phyloP scores from a whole-genome alignment of 2,113 vertebrate genomes.

The Pseudopodoces humilis region DNA sequence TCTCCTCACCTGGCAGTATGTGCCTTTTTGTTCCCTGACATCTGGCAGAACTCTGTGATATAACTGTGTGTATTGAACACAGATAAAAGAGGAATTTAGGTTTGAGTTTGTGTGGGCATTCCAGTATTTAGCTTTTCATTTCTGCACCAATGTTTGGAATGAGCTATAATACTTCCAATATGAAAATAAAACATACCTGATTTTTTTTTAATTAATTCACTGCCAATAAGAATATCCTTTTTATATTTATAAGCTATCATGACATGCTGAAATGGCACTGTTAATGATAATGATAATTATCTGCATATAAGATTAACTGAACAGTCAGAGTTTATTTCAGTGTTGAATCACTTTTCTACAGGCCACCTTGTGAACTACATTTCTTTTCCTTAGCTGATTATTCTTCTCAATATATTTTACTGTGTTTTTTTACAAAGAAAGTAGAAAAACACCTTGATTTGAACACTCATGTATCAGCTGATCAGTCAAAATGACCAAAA shows the following conservation, averaged over 20 bases:
- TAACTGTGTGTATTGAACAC: neutral
- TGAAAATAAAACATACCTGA: neutral
- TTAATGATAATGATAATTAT: neutral
- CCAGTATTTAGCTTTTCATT: neutral
- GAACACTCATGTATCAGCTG: neutral
- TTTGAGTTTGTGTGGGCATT: neutral
- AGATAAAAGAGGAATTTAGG: constrained; percentile 9
- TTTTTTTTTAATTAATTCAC: neutral
- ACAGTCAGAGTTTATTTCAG: neutral
- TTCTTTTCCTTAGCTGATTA: neutral
- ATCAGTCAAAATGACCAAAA: neutral
- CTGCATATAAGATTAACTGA: neutral
- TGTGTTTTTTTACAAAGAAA: neutral
- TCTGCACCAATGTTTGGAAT: neutral
- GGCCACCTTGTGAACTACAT: neutral
- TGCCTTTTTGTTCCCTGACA: neutral
- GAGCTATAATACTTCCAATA: neutral
- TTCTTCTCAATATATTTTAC: neutral
- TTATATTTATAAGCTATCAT: neutral
- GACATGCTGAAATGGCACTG: neutral
- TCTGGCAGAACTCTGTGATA: neutral
- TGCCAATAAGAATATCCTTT: neutral
- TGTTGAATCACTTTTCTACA: neutral
- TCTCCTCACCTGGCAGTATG: neutral
- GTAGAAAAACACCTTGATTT: neutral